These are phyloP conservation scores for Oppia nitens DNA, from an alignment of 1,140 invertebrate genomes.

Conservation along the genomic window DNA sequence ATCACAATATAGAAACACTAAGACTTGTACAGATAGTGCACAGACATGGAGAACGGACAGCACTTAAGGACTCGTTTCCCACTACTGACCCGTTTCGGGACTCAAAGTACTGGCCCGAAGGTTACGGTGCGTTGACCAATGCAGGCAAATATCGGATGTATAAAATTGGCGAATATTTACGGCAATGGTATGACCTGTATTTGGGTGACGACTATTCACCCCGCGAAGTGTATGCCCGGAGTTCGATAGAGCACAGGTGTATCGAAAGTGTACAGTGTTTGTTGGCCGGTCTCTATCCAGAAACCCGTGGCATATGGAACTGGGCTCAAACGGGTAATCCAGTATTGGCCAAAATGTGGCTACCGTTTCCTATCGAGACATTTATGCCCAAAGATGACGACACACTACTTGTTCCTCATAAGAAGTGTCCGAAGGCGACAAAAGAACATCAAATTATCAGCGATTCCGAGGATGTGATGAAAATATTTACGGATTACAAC, in stretches of 20 bases:
- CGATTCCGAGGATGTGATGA: background rate
- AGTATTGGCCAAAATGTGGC: background rate
- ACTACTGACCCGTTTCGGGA: background rate
- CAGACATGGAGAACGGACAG: constrained; percentile 7
- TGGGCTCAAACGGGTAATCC: background rate
- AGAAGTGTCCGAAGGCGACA: constrained; percentile 5
- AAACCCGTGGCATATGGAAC: background rate
- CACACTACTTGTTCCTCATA: background rate
- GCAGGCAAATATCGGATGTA: constrained; percentile 9
- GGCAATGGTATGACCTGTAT: constrained; percentile 2
- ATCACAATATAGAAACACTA: background rate
- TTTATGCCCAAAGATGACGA: constrained; percentile 4
- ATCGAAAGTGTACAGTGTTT: constrained; percentile 2
- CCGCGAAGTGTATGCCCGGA: constrained; percentile 3
- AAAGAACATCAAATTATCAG: background rate
- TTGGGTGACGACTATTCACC: background rate
- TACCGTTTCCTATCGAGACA: constrained; percentile 6
- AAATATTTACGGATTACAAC: background rate
- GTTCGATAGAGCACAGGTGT: constrained; percentile 1
- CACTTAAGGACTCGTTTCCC: background rate
- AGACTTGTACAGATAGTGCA: constrained; percentile 2
- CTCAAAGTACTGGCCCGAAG: background rate
- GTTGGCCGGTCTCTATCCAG: background rate
- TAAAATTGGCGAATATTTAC: constrained; percentile 1
- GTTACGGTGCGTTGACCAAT: constrained; percentile 2